These are phyloP conservation scores for Lasioglossum calceatum DNA, from an alignment of 2,888 invertebrate species.

Conservation along the genomic window DNA sequence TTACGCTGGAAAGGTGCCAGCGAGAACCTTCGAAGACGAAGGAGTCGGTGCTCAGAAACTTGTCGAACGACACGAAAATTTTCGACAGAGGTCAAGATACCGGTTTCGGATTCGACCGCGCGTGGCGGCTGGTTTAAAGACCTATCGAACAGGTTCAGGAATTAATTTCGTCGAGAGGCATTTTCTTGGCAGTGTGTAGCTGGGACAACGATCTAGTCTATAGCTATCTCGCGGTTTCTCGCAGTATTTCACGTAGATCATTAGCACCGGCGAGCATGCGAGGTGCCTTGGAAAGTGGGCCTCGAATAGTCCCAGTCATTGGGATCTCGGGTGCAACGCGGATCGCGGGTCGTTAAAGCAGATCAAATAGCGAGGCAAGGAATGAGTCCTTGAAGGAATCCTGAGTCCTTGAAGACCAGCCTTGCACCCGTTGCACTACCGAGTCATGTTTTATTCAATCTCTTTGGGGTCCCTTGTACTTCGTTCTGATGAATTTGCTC, in stretches of 20 bases:
- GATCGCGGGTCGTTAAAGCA: neutral
- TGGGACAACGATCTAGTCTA: neutral
- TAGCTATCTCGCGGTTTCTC: neutral
- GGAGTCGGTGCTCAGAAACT: conserved; percentile 23
- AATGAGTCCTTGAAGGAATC: neutral
- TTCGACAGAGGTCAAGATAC: conserved; percentile 68
- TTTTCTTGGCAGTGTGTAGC: neutral
- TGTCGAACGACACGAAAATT: conserved; percentile 54
- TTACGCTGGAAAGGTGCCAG: neutral
- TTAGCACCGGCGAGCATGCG: neutral
- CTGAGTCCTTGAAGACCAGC: neutral
- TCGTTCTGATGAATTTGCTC: neutral
- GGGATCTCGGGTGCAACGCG: neutral
- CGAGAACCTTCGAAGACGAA: neutral
- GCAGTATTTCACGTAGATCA: conserved; percentile 9
- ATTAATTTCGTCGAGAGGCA: conserved; percentile 30
- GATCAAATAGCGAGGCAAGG: neutral
- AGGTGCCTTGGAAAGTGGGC: neutral
- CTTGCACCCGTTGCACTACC: neutral
- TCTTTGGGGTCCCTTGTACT: neutral
- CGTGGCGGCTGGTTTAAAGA: conserved; percentile 41
- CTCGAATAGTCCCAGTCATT: conserved; percentile 17
- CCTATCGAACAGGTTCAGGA: conserved; percentile 60
- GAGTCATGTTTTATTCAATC: neutral
- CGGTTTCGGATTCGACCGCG: conserved; percentile 58